These are phyloP conservation scores for Anguilla marmorata DNA, from an alignment of 2,797 vertebrate genomes.

Conservation along the genomic window DNA sequence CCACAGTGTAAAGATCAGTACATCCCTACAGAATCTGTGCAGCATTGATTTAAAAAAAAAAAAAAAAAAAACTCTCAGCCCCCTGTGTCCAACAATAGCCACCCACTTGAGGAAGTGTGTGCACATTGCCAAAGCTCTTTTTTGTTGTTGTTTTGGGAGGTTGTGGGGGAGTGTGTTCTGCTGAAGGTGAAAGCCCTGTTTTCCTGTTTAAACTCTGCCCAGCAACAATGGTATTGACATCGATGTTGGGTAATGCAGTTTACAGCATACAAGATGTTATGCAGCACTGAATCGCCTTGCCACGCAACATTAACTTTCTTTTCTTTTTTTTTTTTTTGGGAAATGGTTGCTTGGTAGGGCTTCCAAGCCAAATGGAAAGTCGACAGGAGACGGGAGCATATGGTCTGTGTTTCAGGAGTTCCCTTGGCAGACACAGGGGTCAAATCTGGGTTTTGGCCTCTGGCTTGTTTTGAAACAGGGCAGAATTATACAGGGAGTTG, in stretches of 20 bases:
- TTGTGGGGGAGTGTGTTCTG: neutral
- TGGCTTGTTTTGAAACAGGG: neutral
- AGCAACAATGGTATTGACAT: constrained; percentile 4
- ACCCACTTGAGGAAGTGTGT: neutral
- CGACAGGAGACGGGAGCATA: neutral
- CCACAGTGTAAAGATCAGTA: neutral
- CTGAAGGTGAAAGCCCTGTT: neutral
- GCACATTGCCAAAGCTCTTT: neutral
- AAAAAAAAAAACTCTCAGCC: neutral
- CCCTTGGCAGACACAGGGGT: neutral
- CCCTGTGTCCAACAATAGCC: neutral
- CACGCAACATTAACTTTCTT: neutral
- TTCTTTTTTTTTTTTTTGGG: neutral
- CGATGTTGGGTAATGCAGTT: neutral
- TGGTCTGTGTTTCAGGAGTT: neutral
- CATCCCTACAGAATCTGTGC: neutral
- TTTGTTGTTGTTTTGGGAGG: neutral
- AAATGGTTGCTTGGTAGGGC: neutral
- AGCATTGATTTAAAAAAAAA: neutral
- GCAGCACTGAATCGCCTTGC: neutral
- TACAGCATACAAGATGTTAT: neutral
- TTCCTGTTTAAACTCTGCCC: neutral
- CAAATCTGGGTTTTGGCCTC: neutral
- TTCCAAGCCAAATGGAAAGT: neutral
- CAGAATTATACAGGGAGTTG: neutral